Conservation (phyloP, 2,797 vertebrate genomes). For the Mus minutoides region DNA sequence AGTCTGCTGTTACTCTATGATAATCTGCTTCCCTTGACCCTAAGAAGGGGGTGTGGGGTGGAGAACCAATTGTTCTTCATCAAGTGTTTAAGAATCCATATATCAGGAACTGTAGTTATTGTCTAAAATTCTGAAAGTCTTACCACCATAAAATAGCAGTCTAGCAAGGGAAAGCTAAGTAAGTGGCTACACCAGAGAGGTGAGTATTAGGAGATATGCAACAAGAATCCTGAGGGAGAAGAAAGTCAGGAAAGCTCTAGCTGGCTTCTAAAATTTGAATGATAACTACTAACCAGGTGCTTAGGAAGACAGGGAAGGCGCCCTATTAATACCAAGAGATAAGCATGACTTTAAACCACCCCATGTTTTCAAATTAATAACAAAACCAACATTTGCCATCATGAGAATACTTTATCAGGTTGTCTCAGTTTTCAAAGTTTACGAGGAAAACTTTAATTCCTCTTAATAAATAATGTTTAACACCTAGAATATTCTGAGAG, state of each 20-base stretch:
- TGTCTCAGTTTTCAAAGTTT: conserved; percentile 51
- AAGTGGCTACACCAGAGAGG: not conserved
- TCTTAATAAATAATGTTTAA: conserved; percentile 60
- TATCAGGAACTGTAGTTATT: not conserved
- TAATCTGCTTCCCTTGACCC: not conserved
- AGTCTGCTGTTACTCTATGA: not conserved
- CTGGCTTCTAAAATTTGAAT: not conserved
- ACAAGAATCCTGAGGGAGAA: not conserved
- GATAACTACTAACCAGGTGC: not conserved
- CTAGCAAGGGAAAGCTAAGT: not conserved
- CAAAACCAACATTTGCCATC: conserved; percentile 34
- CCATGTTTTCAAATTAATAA: conserved; percentile 23
- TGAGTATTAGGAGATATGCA: not conserved
- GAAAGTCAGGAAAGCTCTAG: not conserved
- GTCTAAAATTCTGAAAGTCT: not conserved
- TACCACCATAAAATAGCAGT: not conserved
- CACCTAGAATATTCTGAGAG: not conserved
- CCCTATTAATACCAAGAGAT: not conserved
- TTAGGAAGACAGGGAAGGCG: fast-evolving
- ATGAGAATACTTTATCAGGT: conserved; percentile 44
- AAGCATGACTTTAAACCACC: not conserved
- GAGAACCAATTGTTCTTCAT: not conserved
- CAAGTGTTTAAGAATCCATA: not conserved
- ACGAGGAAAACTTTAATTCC: conserved; percentile 63
- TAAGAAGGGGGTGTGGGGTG: not conserved